Evolutionary conservation across 2,797 vertebrate species (phyloP).

Genomic region (Danio kyathit): DNA sequence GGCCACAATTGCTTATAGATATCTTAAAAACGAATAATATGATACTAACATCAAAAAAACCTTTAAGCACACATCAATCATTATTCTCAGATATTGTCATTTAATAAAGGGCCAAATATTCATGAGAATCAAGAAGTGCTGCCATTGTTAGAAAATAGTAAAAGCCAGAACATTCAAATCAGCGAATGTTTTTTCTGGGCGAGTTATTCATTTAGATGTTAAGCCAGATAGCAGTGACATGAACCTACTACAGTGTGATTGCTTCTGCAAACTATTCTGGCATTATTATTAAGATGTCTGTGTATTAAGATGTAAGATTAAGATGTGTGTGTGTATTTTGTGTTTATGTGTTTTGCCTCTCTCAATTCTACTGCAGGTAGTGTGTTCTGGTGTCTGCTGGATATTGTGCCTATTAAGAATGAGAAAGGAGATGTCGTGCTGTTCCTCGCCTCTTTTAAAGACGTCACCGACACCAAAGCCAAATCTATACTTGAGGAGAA

Average conservation of each 20-base stretch:
- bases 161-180: too few species aligned
- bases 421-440: constrained; percentile 98
- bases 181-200: too few species aligned
- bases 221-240: neutral
- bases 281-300: neutral
- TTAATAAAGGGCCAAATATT: too few species aligned
- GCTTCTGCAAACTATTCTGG: neutral
- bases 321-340: constrained; percentile 45
- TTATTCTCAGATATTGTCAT: too few species aligned
- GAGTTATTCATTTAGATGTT: neutral
- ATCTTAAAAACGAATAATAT: too few species aligned
- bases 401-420: constrained; percentile 98
- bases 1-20: too few species aligned
- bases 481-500: constrained; percentile 92
- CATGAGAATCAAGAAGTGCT: too few species aligned
- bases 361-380: constrained; percentile 77
- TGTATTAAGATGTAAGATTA: too few species aligned
- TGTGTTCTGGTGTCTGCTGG: constrained; percentile 97
- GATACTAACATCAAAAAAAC: too few species aligned
- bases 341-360: constrained; percentile 47
- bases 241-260: neutral
- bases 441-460: constrained; percentile 97
- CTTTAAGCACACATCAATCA: too few species aligned
- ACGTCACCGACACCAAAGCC: constrained; percentile 94
- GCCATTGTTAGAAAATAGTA: too few species aligned